Evolutionary conservation across 2,797 vertebrate species (phyloP), one percentile per base, ranked within the genome.

Genomic region (Tarsius wallacei): DNA sequence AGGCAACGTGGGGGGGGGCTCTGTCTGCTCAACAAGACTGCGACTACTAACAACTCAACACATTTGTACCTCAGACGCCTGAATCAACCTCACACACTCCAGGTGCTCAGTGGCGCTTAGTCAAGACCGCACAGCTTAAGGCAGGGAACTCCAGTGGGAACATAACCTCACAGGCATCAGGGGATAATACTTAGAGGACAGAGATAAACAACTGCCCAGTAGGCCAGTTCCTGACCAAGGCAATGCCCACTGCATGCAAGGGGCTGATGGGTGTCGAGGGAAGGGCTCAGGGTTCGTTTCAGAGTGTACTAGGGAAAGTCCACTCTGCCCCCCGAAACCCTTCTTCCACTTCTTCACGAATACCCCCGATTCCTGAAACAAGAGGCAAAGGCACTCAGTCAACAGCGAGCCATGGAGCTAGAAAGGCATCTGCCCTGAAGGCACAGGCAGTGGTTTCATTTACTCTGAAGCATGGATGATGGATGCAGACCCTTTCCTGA

Each of bases 181-280:
- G 47, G 70, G 66, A 66, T 9, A 73, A 28, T 33, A n/a, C 2
- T 7, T 66, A 24, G 81, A 91, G 77, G 33, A 70, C 64, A 86
- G 28, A 63, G 19, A 61, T 24, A 91, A 96, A 77, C 51, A 93
- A 36, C 77, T 71, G n/a, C 70, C 33, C 24, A 93, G 28, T 36
- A 81, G 70, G 82, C 28, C 28, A 33, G 36, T 11, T 78, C 42
- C 33, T 57, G 73, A 70, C 51, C 74, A 47, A 97, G 47, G 74
- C 42, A 57, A 26, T n/a, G 81, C 76, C 70, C 81, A 61, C 0
- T n/a, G 33, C 12, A 17, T 2, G 19, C 51, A 82, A 71, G 22
- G n/a, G 88, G 21, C 9, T 17, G 22, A 63, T 26, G 33, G 33
- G 19, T n/a, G 47, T 31, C n/a, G 19, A 16, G 5, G 8, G 64